Evolutionary conservation across 2,113 vertebrate genomes (phyloP).

Genomic region (Reinhardtius hippoglossoides): DNA sequence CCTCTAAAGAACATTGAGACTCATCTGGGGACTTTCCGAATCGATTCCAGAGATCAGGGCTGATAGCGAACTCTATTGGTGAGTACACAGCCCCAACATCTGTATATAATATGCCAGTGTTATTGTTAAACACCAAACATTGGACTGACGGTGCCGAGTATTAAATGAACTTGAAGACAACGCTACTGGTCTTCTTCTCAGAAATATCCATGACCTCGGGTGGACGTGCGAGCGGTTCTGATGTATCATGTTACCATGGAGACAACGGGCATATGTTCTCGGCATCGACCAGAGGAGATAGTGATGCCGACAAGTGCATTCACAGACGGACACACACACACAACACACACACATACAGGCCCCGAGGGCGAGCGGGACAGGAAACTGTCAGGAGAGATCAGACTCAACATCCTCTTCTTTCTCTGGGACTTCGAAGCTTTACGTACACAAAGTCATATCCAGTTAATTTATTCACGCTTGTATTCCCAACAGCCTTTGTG

Average conservation of each 20-base stretch:
- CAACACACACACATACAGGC: constrained; percentile 2
- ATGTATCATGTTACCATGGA: constrained; percentile 68
- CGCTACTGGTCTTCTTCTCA: background rate
- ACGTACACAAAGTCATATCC: constrained; percentile 32
- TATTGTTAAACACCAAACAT: background rate
- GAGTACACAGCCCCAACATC: background rate
- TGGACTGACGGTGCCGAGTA: background rate
- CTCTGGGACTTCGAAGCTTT: constrained; percentile 55
- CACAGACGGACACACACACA: constrained; percentile 6
- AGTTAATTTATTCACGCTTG: constrained; percentile 46
- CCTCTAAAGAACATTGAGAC: too few species aligned
- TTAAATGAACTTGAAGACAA: background rate
- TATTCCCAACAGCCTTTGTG: constrained; percentile 58
- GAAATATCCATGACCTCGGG: constrained; percentile 46
- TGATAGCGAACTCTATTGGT: background rate
- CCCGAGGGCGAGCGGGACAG: constrained; percentile 55
- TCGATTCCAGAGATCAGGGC: too few species aligned
- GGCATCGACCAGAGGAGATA: constrained; percentile 48
- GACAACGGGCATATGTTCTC: constrained; percentile 72
- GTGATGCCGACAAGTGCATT: constrained; percentile 28
- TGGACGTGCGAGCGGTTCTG: constrained; percentile 36
- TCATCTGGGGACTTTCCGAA: too few species aligned
- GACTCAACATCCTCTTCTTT: constrained; percentile 63
- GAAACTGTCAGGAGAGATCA: constrained; percentile 71
- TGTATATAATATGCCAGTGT: background rate